phyloP scores from a whole-genome alignment of 2,113 vertebrate species.

The Amazona vittata region DNA sequence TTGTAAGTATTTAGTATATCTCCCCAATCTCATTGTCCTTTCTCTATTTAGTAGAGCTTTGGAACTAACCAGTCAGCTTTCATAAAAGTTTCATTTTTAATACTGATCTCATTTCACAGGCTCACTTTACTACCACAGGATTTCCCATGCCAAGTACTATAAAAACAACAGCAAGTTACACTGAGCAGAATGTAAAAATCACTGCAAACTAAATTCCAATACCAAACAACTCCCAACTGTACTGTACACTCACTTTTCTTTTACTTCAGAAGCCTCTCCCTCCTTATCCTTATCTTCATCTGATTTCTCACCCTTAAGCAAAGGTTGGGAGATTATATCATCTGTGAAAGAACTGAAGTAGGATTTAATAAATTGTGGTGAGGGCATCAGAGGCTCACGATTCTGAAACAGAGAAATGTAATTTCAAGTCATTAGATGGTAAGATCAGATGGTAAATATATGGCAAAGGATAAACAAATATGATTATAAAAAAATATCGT shows the following conservation, averaged over 20 bases:
- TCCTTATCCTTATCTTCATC: conserved; percentile 99
- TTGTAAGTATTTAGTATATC: not conserved
- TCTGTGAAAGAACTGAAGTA: conserved; percentile 99
- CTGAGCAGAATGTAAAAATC: not conserved
- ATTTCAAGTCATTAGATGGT: not conserved
- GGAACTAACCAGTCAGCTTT: not conserved
- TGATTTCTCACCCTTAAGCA: conserved; percentile 96
- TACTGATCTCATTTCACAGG: not conserved
- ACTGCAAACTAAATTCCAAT: not conserved
- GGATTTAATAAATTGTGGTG: conserved; percentile 98
- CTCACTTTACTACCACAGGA: not conserved
- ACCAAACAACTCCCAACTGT: not conserved
- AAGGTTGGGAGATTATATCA: conserved; percentile 96
- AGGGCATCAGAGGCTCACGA: conserved; percentile 98
- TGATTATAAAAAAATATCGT: not conserved
- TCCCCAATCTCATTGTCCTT: not conserved
- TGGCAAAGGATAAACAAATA: not conserved
- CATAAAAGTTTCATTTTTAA: not conserved
- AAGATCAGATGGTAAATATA: not conserved
- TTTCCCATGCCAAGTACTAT: not conserved
- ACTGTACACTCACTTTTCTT: conserved; percentile 84
- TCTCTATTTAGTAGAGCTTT: not conserved
- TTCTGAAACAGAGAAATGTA: conserved; percentile 80
- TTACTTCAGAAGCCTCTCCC: conserved; percentile 91
- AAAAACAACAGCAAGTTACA: not conserved